Evolutionary conservation across 2,797 vertebrate genomes (phyloP).

Genomic region (Eptatretus atami): DNA sequence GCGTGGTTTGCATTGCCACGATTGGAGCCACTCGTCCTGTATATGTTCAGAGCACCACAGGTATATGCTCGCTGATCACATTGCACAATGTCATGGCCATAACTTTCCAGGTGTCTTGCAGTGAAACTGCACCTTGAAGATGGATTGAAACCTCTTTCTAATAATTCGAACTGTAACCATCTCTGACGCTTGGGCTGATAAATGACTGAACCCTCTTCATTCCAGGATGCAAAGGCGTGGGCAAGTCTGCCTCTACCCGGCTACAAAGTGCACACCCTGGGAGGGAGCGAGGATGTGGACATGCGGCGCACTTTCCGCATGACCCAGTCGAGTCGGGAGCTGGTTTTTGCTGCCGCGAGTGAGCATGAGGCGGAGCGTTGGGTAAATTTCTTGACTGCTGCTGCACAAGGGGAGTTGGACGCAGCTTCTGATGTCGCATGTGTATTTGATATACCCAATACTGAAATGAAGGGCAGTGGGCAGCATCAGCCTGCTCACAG

Average conservation of each 20-base stretch:
- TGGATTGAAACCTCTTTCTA: no score
- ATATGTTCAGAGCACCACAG: constrained; percentile 61
- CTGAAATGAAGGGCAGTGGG: no score
- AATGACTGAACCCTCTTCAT: neutral
- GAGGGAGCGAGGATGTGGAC: constrained; percentile 39
- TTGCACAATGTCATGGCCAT: neutral
- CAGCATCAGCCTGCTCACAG: no score
- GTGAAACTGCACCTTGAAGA: neutral
- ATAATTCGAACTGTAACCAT: no score
- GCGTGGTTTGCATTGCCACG: constrained; percentile 57
- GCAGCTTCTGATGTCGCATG: no score
- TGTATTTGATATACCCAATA: no score
- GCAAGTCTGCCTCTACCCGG: constrained; percentile 52
- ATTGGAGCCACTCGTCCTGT: constrained; percentile 52
- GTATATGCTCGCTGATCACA: constrained; percentile 13
- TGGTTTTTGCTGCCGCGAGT: constrained; percentile 49
- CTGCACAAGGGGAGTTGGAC: constrained; percentile 17
- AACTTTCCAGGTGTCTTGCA: neutral
- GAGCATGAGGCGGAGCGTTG: constrained; percentile 45
- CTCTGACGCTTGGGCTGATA: no score
- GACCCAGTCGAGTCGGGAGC: constrained; percentile 50
- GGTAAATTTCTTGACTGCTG: constrained; percentile 36
- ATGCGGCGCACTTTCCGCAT: constrained; percentile 48
- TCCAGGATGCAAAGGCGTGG: constrained; percentile 54
- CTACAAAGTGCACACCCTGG: constrained; percentile 40